These are phyloP conservation scores for Rhogogaster chlorosoma DNA, from an alignment of 2,888 invertebrate species.

Conservation along the genomic window DNA sequence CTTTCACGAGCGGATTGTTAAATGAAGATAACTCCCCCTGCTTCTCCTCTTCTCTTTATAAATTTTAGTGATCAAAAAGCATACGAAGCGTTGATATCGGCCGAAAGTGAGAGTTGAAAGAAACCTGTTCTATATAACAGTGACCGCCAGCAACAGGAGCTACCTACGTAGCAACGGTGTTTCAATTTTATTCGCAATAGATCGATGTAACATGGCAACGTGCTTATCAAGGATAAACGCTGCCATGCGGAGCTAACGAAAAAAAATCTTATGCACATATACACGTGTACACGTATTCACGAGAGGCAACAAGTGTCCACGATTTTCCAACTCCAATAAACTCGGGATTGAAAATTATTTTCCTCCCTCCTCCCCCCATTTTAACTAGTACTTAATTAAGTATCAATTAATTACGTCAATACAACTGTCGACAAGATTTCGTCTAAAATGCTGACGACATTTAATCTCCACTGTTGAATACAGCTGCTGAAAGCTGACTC, in stretches of 20 bases:
- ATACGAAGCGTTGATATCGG: neutral
- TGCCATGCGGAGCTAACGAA: conserved; percentile 18
- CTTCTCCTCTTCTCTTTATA: neutral
- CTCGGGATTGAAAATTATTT: neutral
- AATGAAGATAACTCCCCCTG: neutral
- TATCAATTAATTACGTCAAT: neutral
- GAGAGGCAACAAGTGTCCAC: conserved; percentile 11
- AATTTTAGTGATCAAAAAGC: neutral
- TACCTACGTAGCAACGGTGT: neutral
- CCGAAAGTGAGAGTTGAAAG: conserved; percentile 44
- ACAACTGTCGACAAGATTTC: neutral
- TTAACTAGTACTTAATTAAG: neutral
- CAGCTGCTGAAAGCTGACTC: neutral
- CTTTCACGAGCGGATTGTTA: neutral
- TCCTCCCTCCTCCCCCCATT: neutral
- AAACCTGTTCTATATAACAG: conserved; percentile 50
- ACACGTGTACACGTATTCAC: neutral
- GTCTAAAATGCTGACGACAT: neutral
- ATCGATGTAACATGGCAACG: conserved; percentile 19
- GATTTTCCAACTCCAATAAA: neutral
- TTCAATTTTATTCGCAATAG: neutral
- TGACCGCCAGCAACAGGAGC: neutral
- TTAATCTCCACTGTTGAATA: neutral
- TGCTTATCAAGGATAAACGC: conserved; percentile 29
- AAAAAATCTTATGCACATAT: neutral